phyloP scores from a whole-genome alignment of 2,797 vertebrate genomes.

The Moxostoma hubbsi region DNA sequence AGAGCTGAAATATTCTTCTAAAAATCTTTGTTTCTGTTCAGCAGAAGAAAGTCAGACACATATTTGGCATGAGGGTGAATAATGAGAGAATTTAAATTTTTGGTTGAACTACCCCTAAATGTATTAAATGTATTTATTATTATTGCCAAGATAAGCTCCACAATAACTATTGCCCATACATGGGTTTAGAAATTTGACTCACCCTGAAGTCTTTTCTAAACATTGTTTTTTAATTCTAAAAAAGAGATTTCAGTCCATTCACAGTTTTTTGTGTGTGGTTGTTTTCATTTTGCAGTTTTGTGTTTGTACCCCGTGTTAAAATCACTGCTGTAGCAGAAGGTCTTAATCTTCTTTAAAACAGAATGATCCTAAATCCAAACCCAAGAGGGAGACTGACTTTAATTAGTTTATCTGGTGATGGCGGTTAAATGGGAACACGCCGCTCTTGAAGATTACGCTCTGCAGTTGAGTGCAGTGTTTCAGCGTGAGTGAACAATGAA shows the following conservation, averaged over 20 bases:
- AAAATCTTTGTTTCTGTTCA: too few relatives aligned
- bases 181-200: too few relatives aligned
- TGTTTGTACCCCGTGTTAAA: conserved; percentile 26
- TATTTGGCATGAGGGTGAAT: too few relatives aligned
- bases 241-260: neutral
- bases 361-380: conserved; percentile 45
- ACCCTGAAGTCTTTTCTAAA: too few relatives aligned
- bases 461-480: neutral
- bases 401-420: conserved; percentile 56
- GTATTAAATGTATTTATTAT: too few relatives aligned
- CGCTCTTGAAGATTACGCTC: conserved; percentile 13
- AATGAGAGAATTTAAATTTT: too few relatives aligned
- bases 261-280: neutral
- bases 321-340: conserved; percentile 38
- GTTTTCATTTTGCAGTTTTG: conserved; percentile 5
- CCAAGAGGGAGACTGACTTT: conserved; percentile 55
- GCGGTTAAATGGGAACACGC: conserved; percentile 19
- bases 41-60: too few relatives aligned
- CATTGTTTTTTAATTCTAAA: neutral
- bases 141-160: too few relatives aligned
- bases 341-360: conserved; percentile 52
- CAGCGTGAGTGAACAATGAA: conserved; percentile 8
- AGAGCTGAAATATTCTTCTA: too few relatives aligned
- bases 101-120: too few relatives aligned
- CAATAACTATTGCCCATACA: too few relatives aligned